phyloP scores from a whole-genome alignment of 1,140 invertebrate species.

The Pygmarrhopalites habei region DNA sequence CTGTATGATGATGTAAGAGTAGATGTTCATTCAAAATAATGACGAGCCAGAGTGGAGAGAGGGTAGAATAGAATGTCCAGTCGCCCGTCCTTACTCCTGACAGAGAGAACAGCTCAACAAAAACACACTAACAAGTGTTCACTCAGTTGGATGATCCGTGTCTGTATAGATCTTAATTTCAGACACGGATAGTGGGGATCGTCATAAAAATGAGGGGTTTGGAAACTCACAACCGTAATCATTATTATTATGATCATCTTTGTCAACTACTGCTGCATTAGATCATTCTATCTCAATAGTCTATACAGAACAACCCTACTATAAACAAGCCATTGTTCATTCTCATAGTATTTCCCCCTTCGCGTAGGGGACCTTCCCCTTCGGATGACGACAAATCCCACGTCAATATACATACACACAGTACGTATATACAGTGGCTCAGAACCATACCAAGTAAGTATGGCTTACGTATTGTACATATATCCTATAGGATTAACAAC shows the following conservation, averaged over 20 bases:
- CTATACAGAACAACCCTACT: background rate
- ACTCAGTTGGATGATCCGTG: background rate
- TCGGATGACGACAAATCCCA: too few relatives aligned
- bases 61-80: too few relatives aligned
- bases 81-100: too few relatives aligned
- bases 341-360: background rate
- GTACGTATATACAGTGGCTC: background rate
- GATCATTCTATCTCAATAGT: background rate
- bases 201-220: background rate
- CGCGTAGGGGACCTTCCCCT: too few relatives aligned
- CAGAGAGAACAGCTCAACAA: background rate
- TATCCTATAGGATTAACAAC: too few relatives aligned
- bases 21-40: too few relatives aligned
- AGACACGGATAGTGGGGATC: background rate
- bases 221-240: background rate
- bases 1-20: too few relatives aligned
- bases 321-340: background rate
- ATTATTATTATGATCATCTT: constrained; percentile 4
- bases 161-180: background rate
- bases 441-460: background rate
- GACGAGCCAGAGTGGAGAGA: too few relatives aligned
- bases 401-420: background rate
- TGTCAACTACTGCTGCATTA: background rate
- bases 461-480: too few relatives aligned
- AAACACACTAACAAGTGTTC: background rate